These are phyloP conservation scores for Arctia plantaginis DNA, from an alignment of 2,888 invertebrate genomes.

Conservation along the genomic window DNA sequence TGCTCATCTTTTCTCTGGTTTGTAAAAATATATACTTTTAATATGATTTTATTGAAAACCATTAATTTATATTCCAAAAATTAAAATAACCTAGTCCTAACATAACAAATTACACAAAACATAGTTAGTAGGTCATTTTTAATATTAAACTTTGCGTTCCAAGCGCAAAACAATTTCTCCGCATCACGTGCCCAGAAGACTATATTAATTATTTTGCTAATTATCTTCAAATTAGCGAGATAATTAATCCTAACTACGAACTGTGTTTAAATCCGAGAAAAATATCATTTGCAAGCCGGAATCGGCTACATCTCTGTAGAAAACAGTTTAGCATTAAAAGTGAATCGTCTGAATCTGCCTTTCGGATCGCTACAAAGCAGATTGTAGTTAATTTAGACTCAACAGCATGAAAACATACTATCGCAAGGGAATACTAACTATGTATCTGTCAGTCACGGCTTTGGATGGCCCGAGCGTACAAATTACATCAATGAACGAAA, in stretches of 20 bases:
- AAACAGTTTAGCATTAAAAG: slow-evolving; percentile 8
- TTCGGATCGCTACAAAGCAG: slow-evolving; percentile 14
- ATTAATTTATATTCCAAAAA: neutral
- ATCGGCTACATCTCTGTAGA: slow-evolving; percentile 4
- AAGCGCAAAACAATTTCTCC: slow-evolving; percentile 9
- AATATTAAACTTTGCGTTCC: neutral
- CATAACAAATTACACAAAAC: neutral
- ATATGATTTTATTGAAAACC: neutral
- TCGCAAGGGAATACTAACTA: slow-evolving; percentile 21
- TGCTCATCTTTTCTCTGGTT: neutral
- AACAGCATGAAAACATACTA: slow-evolving; percentile 25
- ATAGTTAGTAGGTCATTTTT: neutral
- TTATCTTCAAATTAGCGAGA: slow-evolving; percentile 4
- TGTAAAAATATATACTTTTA: neutral
- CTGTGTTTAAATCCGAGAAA: slow-evolving; percentile 6
- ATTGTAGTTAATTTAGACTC: slow-evolving; percentile 15
- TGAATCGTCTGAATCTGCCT: slow-evolving; percentile 10
- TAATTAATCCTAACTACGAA: slow-evolving; percentile 9
- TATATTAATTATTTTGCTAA: slow-evolving; percentile 10
- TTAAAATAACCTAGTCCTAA: neutral
- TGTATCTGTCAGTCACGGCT: slow-evolving; percentile 9
- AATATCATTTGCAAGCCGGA: slow-evolving; percentile 1
- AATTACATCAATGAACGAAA: slow-evolving; percentile 53
- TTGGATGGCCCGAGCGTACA: slow-evolving; percentile 36
- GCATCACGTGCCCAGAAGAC: slow-evolving; percentile 1